A percentile compares a stretch with the other conserved stretches of the same genome.
phyloP scores from a whole-genome alignment of 1,140 invertebrate species.

The Drosophila elegans region DNA sequence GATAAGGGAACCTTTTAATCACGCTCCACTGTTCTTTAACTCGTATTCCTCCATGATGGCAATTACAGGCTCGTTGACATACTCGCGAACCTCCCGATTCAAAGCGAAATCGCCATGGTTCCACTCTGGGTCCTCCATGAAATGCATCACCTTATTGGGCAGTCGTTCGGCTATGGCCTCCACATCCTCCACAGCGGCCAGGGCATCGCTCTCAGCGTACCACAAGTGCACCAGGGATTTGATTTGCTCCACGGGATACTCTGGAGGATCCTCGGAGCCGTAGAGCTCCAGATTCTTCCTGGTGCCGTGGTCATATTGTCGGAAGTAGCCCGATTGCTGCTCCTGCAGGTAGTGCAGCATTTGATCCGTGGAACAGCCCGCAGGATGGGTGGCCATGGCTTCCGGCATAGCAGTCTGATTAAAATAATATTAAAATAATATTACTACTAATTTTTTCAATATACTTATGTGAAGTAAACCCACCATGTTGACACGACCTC shows the following conservation, averaged over 20 bases:
- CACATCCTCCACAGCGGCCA: constrained; percentile 88
- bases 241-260: constrained; percentile 87
- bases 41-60: constrained; percentile 62
- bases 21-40: background rate
- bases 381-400: constrained; percentile 84
- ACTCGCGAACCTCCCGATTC: constrained; percentile 40
- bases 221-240: constrained; percentile 87
- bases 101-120: constrained; percentile 87
- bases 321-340: constrained; percentile 68
- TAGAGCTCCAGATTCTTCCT: constrained; percentile 85
- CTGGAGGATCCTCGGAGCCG: constrained; percentile 84
- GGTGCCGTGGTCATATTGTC: constrained; percentile 85
- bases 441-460: background rate
- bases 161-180: constrained; percentile 80
- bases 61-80: constrained; percentile 69
- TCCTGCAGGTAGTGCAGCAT: constrained; percentile 86
- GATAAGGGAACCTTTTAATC: constrained; percentile 23
- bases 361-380: constrained; percentile 86
- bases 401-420: constrained; percentile 83
- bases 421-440: background rate
- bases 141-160: constrained; percentile 84
- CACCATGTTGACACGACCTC: constrained; percentile 53
- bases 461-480: constrained; percentile 1
- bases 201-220: constrained; percentile 87
- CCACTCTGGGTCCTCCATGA: constrained; percentile 86